Evolutionary conservation across 2,888 invertebrate genomes (phyloP), one percentile per base, ranked within the genome.

Genomic region (Scaeva pyrastri): DNA sequence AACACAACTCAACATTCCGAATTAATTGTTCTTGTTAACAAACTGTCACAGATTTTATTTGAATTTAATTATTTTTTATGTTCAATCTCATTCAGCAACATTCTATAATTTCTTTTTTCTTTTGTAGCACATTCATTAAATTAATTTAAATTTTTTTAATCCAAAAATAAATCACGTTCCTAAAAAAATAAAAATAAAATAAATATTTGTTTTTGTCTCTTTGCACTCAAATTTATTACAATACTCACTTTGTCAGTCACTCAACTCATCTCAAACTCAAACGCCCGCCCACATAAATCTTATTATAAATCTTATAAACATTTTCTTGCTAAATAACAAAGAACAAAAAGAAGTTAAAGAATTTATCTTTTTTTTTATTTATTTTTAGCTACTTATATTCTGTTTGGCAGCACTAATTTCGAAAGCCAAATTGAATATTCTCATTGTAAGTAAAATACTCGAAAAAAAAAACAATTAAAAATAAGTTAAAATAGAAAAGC

Each of bases 321-420:
- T 43, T 55, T 71, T n/a, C n/a, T n/a, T 82, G 60, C 60, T 58
- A 71, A 58, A 81, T 71, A 62, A 55, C n/a, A 39, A 45, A 72
- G 45, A 72, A 58, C 21, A 26, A 64, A 75, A 56, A 75, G 58
- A 68, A 80, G 76, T 81, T 80, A 76, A 85, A 85, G 85, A 76
- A 85, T 85, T 85, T 85, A 72, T 52, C 48, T 81, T 81, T 81
- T 85, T 66, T 68, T 83, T 85, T 68, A 68, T 68, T 85, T 85
- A 85, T 80, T 85, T 85, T 85, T 85, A 85, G 85, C 85, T 85
- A 73, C 68, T 78, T 85, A 76, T 85, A 85, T 80, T 85, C 85
- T 81, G 76, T 85, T 85, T 85, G 85, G 85, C 85, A 85, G 85
- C 85, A 85, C 85, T 85, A 85, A 85, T 85, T 85, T 80, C 80